Percentiles rank a stretch among this genome's conserved stretches.
These are phyloP conservation scores for Acanthopleura granulata DNA, from an alignment of 2,888 invertebrate genomes.

Conservation along the genomic window DNA sequence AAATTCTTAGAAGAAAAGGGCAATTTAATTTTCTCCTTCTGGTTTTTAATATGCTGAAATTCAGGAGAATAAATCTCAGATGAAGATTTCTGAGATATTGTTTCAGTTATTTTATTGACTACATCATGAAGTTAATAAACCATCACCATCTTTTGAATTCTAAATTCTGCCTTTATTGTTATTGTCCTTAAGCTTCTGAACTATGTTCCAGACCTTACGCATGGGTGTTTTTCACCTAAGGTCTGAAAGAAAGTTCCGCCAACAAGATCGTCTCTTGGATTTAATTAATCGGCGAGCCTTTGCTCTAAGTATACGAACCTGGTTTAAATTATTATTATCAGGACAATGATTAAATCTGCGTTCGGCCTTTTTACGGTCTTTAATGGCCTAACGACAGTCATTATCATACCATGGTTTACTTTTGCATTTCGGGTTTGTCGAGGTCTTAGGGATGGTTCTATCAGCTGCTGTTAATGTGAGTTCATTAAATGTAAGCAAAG, in stretches of 20 bases:
- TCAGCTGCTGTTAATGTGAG: not conserved
- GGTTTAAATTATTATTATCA: no score
- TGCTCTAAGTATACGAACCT: not conserved
- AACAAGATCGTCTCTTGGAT: not conserved
- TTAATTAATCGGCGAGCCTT: not conserved
- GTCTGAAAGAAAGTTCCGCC: not conserved
- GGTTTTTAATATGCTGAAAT: not conserved
- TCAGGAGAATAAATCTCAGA: not conserved
- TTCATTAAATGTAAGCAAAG: no score
- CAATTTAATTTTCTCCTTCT: not conserved
- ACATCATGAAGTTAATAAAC: not conserved
- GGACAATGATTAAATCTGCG: not conserved
- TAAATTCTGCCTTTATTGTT: not conserved
- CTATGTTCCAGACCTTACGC: conserved; percentile 4
- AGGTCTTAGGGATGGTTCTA: not conserved
- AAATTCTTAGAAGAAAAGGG: not conserved
- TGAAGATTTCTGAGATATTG: not conserved
- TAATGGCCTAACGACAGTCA: not conserved
- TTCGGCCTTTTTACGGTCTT: not conserved
- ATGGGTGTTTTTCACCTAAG: not conserved
- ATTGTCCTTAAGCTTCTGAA: not conserved
- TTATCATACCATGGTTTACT: not conserved
- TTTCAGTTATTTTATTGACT: not conserved
- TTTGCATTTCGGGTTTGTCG: not conserved
- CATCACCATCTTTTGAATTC: not conserved